These are phyloP conservation scores for Thyatira batis DNA, from an alignment of 2,888 invertebrate species.

Conservation along the genomic window DNA sequence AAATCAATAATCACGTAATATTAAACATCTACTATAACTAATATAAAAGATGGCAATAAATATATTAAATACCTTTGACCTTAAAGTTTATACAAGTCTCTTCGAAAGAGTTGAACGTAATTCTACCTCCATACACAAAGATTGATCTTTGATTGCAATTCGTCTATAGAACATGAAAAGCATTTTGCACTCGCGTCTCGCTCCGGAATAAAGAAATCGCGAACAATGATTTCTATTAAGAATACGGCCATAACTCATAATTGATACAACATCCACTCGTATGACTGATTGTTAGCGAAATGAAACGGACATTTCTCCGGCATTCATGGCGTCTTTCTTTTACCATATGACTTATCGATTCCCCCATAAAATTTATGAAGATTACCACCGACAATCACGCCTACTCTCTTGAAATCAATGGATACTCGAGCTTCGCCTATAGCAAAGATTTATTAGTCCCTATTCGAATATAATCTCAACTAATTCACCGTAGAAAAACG, in stretches of 20 bases:
- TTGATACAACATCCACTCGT: conserved; percentile 38
- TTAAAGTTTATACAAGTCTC: not conserved
- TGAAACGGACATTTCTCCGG: conserved; percentile 22
- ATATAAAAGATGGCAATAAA: too few species aligned
- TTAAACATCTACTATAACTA: too few species aligned
- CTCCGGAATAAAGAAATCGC: conserved; percentile 1
- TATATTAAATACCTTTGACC: too few species aligned
- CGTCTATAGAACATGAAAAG: conserved; percentile 4
- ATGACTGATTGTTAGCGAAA: conserved; percentile 58
- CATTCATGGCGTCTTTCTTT: conserved; percentile 40
- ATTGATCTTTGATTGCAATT: conserved; percentile 17
- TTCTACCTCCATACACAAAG: conserved; percentile 17
- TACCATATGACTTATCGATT: conserved; percentile 53
- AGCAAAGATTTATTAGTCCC: conserved; percentile 74
- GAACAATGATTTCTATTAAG: conserved; percentile 40
- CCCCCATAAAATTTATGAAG: conserved; percentile 73
- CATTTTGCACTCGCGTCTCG: conserved; percentile 3
- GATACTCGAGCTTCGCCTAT: conserved; percentile 52
- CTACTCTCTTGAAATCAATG: conserved; percentile 71
- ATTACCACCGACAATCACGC: conserved; percentile 70
- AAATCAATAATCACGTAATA: too few species aligned
- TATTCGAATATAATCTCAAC: conserved; percentile 76
- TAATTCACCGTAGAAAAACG: conserved; percentile 79
- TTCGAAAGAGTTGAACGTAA: not conserved
- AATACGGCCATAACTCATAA: conserved; percentile 45